Evolutionary conservation across 2,888 invertebrate species (phyloP), one percentile per base, ranked within the genome.

Genomic region (Invenusta paracnida): DNA sequence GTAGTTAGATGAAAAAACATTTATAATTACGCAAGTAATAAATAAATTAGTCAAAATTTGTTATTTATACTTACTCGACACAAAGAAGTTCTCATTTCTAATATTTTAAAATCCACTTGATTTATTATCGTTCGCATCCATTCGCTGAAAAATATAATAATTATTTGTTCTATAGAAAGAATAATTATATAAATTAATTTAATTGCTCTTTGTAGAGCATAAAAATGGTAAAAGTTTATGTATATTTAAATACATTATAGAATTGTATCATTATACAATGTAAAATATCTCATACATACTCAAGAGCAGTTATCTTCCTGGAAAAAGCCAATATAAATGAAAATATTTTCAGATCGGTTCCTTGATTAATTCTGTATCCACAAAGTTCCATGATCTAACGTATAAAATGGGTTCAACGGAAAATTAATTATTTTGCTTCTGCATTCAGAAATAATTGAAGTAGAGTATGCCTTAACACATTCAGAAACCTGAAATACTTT

Each of bases 31-130:
- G 5, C 17, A 11, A 11, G 5, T 48, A 11, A 48, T 48, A 48
- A 48, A 48, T 48, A 48, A 48, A 48, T 48, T 5, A 48, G 5
- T 48, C n/a, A n/a, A n/a, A n/a, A n/a, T n/a, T n/a, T n/a, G n/a
- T n/a, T n/a, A n/a, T n/a, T n/a, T n/a, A n/a, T n/a, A 25, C 67
- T 86, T 88, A 91, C 91, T 89, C 90, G 90, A 86, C 90, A 91
- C 86, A 89, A 88, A 85, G 89, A 90, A 87, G 90, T 88, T 87
- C 90, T 90, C 88, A 89, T 89, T 85, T 90, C 90, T 67, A 91
- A 87, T 23, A 88, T 88, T 81, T 88, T 88, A 82, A 90, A 90
- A 87, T 90, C 90, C 87, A 90, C 89, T 17, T 88, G 87, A 0
- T 89, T 89, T 85, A 91, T 89, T 31, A 90, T 86, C 83, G 89